Evolutionary conservation across 2,797 vertebrate species (phyloP), one percentile per base, ranked within the genome.

Genomic region (Brachyrhaphis roseni): DNA sequence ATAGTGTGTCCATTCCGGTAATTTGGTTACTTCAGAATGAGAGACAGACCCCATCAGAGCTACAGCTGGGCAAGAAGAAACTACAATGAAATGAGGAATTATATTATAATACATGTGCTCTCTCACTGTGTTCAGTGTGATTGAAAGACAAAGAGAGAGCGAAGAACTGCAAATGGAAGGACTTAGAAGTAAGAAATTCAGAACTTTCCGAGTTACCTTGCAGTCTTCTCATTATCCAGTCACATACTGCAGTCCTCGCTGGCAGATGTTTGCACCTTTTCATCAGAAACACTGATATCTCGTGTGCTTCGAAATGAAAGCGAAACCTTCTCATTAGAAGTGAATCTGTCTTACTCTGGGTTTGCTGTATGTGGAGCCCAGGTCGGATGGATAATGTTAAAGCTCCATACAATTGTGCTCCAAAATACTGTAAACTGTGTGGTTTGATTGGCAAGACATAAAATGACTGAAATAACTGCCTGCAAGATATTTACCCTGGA

Each of bases 1-100:
- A 87, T 84, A 82, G 85, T 81, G 88, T 87, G 88, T 87, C 83
- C 75, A 84, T 76, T 81, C 87, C 28, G 74, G 86, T 93, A 92
- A 94, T 91, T 91, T 71, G 18, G 90, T 94, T 94, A 91, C 90
- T 92, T 80, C 75, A 87, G 81, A 55, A 51, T 46, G 87, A 90
- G 82, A 89, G 82, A 84, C 76, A 80, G 84, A 87, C 73, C 79
- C 83, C 51, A 34, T 83, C 87, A 75, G 79, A 59, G 75, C 85
- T 83, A 82, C 83, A 72, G 86, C 53, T 15, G 43, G 74, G 86
- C 85, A 72, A 75, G 86, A 45, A 53, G 80, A 77, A 77, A 86
- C 84, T 84, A 87, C 87, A 90, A 85, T 91, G 89, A 92, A 88
- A 83, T 46, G 5, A 78, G 76, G 85, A 85, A 91, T 91, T 90